These are phyloP conservation scores for Orientallactaga sibirica DNA, from an alignment of 2,797 vertebrate genomes.

Conservation along the genomic window DNA sequence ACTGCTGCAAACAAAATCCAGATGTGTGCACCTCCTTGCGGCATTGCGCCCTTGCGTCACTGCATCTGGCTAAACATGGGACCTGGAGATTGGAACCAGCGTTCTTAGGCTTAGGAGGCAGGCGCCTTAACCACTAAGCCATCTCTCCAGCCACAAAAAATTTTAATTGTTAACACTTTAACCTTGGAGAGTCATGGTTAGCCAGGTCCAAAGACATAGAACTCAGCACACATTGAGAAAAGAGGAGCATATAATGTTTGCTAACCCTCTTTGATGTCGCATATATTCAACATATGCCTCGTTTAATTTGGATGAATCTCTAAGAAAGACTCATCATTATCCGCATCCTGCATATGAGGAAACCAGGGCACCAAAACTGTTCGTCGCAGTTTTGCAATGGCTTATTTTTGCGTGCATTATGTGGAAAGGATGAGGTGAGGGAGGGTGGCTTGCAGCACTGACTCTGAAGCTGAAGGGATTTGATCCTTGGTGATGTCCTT, in stretches of 20 bases:
- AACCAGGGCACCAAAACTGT: not conserved
- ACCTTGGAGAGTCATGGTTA: not conserved
- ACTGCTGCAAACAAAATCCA: no score
- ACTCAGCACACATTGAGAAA: not conserved
- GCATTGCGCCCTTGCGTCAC: no score
- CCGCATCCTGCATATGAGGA: not conserved
- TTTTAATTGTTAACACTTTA: not conserved
- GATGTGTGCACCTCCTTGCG: no score
- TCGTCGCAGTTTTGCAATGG: not conserved
- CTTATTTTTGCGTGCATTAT: not conserved
- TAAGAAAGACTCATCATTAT: not conserved
- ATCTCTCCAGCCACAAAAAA: no score
- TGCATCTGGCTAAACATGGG: no score
- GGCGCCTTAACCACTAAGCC: no score
- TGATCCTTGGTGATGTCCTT: not conserved
- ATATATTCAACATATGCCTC: not conserved
- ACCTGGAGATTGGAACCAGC: no score
- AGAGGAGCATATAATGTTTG: not conserved
- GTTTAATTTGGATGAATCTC: not conserved
- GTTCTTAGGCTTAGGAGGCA: no score
- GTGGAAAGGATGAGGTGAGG: not conserved
- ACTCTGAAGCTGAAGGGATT: fast-evolving
- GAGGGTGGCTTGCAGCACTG: not conserved
- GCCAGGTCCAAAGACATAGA: not conserved
- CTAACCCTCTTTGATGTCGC: not conserved